A percentile compares a stretch with the other conserved stretches of the same genome.
These are phyloP conservation scores for Neodiprion fabricii DNA, from an alignment of 1,140 invertebrate species.

Conservation along the genomic window DNA sequence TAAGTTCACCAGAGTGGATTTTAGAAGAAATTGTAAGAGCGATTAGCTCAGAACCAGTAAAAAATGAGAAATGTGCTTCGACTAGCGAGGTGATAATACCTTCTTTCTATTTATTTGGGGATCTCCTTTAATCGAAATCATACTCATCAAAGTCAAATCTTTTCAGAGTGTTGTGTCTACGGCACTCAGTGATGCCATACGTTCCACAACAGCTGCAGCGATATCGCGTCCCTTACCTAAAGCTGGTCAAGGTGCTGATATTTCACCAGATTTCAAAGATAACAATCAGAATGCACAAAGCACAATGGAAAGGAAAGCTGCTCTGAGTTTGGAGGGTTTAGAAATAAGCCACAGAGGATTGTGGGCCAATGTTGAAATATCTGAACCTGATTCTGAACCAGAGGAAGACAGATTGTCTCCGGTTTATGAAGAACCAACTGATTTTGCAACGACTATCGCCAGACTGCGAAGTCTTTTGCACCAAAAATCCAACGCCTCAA, in stretches of 20 bases:
- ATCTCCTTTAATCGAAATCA: neutral
- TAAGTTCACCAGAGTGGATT: conserved; percentile 48
- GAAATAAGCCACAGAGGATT: conserved; percentile 45
- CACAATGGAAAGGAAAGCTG: conserved; percentile 30
- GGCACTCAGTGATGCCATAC: conserved; percentile 46
- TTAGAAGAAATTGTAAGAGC: conserved; percentile 33
- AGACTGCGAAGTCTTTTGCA: conserved; percentile 71
- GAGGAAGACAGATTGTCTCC: conserved; percentile 58
- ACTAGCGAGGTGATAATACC: neutral
- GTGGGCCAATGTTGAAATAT: conserved; percentile 47
- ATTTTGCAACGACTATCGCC: conserved; percentile 76
- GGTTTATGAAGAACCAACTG: conserved; percentile 75
- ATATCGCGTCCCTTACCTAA: conserved; percentile 47
- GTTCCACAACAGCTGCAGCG: conserved; percentile 49
- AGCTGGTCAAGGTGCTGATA: neutral
- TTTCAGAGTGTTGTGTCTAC: conserved; percentile 39
- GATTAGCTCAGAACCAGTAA: conserved; percentile 23
- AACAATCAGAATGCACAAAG: conserved; percentile 2
- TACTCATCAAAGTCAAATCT: conserved; percentile 8
- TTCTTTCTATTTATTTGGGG: neutral
- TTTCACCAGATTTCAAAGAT: neutral
- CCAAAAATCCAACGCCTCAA: conserved; percentile 65
- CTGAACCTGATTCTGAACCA: conserved; percentile 41
- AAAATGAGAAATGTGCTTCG: neutral
- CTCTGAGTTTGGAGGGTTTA: conserved; percentile 45